Percentiles rank a stretch among this genome's conserved stretches.
Conservation (phyloP, 2,113 vertebrate genomes). For the Myanophis thanlyinensis region DNA sequence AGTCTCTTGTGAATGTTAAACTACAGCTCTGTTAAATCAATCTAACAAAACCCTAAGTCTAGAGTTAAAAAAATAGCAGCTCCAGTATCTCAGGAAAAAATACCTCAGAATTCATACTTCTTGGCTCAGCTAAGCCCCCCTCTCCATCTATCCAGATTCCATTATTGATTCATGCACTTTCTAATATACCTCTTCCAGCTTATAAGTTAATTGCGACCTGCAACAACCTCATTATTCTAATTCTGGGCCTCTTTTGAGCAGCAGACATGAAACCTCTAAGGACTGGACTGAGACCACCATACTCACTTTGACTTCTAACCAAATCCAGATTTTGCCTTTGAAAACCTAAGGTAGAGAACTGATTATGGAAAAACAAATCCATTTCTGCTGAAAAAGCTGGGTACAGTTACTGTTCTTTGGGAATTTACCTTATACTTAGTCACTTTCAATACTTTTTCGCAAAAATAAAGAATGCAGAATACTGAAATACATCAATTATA, state of each 20-base stretch:
- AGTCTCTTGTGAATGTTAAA: constrained; percentile 28
- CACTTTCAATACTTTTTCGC: constrained; percentile 44
- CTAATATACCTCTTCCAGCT: constrained; percentile 33
- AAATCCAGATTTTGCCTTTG: constrained; percentile 58
- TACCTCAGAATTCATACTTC: constrained; percentile 37
- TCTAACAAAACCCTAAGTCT: constrained; percentile 26
- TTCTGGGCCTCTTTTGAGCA: constrained; percentile 38
- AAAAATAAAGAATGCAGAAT: constrained; percentile 35
- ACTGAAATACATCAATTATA: constrained; percentile 45
- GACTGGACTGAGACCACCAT: constrained; percentile 35
- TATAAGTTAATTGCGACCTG: constrained; percentile 35
- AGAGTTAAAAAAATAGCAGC: constrained; percentile 40
- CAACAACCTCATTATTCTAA: constrained; percentile 33
- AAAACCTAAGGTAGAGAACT: constrained; percentile 42
- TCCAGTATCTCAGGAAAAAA: constrained; percentile 45
- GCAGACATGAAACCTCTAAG: constrained; percentile 40
- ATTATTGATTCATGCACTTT: constrained; percentile 32
- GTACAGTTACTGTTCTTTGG: constrained; percentile 47
- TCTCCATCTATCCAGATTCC: background rate
- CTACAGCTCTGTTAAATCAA: constrained; percentile 17
- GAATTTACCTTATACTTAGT: constrained; percentile 42
- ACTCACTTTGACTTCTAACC: constrained; percentile 57
- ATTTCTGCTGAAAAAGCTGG: constrained; percentile 51
- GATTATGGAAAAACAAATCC: constrained; percentile 49
- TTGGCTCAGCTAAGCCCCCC: constrained; percentile 38